Evolutionary conservation across 2,888 invertebrate genomes (phyloP).

Genomic region (Drosophila borealis): DNA sequence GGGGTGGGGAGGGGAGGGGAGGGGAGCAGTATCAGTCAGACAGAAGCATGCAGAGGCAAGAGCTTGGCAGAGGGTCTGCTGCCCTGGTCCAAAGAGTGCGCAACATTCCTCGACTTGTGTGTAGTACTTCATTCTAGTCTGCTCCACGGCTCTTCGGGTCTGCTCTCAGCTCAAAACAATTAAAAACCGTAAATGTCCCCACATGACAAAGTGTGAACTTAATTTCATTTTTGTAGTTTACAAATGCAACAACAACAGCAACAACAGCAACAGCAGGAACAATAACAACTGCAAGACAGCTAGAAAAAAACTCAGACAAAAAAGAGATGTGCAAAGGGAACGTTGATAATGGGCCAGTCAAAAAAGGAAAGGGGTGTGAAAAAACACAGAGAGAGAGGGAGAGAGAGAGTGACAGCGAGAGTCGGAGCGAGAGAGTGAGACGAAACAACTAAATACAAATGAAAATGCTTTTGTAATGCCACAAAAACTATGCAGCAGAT

Average conservation of each 20-base stretch:
- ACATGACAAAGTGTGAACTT: slow-evolving; percentile 81
- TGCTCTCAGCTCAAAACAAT: slow-evolving; percentile 67
- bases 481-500: slow-evolving; percentile 59
- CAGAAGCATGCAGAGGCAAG: not conserved
- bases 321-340: slow-evolving; percentile 39
- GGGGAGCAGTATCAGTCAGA: not conserved
- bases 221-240: slow-evolving; percentile 81
- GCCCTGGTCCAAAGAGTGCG: slow-evolving; percentile 47
- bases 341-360: slow-evolving; percentile 48
- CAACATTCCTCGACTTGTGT: slow-evolving; percentile 35
- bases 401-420: not conserved
- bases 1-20: no score
- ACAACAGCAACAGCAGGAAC: slow-evolving; percentile 5
- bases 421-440: not conserved
- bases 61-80: slow-evolving; percentile 7
- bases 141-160: not conserved
- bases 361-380: not conserved
- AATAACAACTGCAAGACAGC: slow-evolving; percentile 9
- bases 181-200: slow-evolving; percentile 81
- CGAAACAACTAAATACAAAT: slow-evolving; percentile 73
- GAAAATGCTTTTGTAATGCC: slow-evolving; percentile 75
- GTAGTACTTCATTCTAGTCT: slow-evolving; percentile 13
- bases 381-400: not conserved
- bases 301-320: not conserved
- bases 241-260: slow-evolving; percentile 60